These are phyloP conservation scores for Stichodactyla helianthus DNA, from an alignment of 64 coral and sea anemone genomes.

Conservation along the genomic window DNA sequence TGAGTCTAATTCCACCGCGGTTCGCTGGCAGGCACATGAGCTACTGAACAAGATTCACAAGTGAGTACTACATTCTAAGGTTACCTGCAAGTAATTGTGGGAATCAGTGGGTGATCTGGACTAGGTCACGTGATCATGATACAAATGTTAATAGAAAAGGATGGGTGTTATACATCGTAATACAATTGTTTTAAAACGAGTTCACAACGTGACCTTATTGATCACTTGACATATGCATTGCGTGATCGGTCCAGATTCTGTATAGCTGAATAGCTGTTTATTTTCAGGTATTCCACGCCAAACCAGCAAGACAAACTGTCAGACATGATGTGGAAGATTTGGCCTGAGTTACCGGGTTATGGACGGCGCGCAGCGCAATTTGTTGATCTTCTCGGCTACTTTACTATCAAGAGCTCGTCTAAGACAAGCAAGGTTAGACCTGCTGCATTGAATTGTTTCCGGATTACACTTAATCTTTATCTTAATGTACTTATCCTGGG, in stretches of 20 bases:
- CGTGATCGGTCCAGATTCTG: not conserved
- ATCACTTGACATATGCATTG: not conserved
- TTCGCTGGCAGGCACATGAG: slow-evolving; percentile 95
- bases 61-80: slow-evolving; percentile 26
- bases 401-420: slow-evolving; percentile 88
- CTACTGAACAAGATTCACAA: slow-evolving; percentile 88
- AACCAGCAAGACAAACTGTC: slow-evolving; percentile 85
- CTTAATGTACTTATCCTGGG: not conserved
- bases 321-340: slow-evolving; percentile 96
- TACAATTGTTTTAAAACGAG: no score
- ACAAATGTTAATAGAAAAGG: no score
- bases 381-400: slow-evolving; percentile 95
- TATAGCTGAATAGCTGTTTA: not conserved
- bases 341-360: slow-evolving; percentile 91
- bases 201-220: no score
- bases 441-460: not conserved
- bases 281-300: slow-evolving; percentile 61
- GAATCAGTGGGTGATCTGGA: no score
- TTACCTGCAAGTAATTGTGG: no score
- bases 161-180: no score
- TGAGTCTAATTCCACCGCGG: slow-evolving; percentile 92
- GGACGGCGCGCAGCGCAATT: slow-evolving; percentile 93
- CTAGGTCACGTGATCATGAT: no score
- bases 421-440: slow-evolving; percentile 67
- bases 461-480: no score